Evolutionary conservation across 2,888 invertebrate species (phyloP), one percentile per base, ranked within the genome.

Genomic region (Clivina fossor): DNA sequence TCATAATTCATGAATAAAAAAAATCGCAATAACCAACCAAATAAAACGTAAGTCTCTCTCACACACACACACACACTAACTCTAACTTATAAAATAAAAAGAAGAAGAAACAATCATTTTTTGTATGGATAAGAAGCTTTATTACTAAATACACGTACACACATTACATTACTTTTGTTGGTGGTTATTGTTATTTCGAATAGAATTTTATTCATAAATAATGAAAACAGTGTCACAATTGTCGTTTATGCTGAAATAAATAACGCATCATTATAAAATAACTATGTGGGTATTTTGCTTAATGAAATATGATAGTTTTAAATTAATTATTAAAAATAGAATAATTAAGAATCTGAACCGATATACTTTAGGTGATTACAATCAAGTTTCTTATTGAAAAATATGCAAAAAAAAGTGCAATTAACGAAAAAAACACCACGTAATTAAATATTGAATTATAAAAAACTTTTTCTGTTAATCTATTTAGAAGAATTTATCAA

Each of bases 261-360:
- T 47, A 43, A 53, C 44, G 53, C 53, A 53, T 44, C 35, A 18
- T 35, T 51, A 32, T 53, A 44, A 53, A 18, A n/a, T n/a, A 33
- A 53, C 53, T 53, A 53, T 53, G 53, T 53, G 53, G 53, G 53
- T 53, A 44, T 26, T 22, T 53, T 44, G 53, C 53, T 53, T 53
- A 53, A 35, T 33, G 26, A 43, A 41, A 33, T 30, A 28, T 43
- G 20, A 51, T 44, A 44, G 32, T 44, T 43, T 30, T 44, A 44
- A 44, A 44, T 47, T 47, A n/a, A n/a, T n/a, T n/a, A n/a, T n/a
- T n/a, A n/a, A n/a, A n/a, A n/a, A n/a, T n/a, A n/a, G n/a, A n/a
- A n/a, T n/a, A n/a, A n/a, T n/a, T n/a, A n/a, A 30, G 30, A 30
- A 11, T 30, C 11, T 30, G 30, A 11, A 30, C 11, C n/a, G n/a